Conservation (phyloP, 2,888 invertebrate species). For the Nowickia ferox region DNA sequence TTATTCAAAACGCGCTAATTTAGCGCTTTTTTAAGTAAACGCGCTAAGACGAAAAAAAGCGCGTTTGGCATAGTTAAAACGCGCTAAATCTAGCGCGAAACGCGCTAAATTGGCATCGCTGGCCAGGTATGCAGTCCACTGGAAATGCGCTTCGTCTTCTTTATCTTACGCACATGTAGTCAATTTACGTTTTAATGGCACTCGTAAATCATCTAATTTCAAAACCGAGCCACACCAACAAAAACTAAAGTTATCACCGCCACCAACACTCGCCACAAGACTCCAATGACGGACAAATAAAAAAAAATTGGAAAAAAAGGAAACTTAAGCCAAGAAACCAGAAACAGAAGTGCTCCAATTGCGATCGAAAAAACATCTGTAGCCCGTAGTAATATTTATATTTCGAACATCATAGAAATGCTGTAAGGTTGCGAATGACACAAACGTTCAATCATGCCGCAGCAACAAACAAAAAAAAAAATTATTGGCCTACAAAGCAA, state of each 20-base stretch:
- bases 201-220: conserved; percentile 79
- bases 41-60: too few relatives aligned
- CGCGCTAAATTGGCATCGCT: too few relatives aligned
- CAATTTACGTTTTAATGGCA: conserved; percentile 74
- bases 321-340: conserved; percentile 34
- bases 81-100: too few relatives aligned
- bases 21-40: too few relatives aligned
- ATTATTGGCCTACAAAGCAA: conserved; percentile 12
- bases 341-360: conserved; percentile 81
- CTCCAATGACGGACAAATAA: background rate
- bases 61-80: too few relatives aligned
- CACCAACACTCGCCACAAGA: conserved; percentile 62
- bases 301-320: background rate
- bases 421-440: conserved; percentile 70
- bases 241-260: conserved; percentile 24
- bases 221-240: conserved; percentile 72
- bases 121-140: conserved; percentile 6
- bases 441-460: conserved; percentile 72
- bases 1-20: too few relatives aligned
- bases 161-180: conserved; percentile 68
- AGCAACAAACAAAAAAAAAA: conserved; percentile 15
- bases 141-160: conserved; percentile 1
- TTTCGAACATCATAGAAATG: conserved; percentile 67
- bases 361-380: conserved; percentile 74
- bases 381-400: conserved; percentile 64